Evolutionary conservation across 2,113 vertebrate species (phyloP).

Genomic region (Rhabdornis inornatus): DNA sequence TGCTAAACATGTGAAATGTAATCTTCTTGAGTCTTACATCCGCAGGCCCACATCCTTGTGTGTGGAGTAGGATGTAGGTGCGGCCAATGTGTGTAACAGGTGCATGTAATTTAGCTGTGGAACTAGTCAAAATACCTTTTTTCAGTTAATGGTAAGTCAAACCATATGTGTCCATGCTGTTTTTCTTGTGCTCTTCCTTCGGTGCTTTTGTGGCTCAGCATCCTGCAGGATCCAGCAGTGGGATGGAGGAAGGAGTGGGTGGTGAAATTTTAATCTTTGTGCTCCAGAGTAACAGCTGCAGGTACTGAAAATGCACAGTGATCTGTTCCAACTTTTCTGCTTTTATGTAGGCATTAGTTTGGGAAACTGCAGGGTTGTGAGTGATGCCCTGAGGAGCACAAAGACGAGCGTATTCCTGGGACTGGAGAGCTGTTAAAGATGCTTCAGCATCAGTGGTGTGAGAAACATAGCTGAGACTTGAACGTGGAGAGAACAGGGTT

Average conservation of each 20-base stretch:
- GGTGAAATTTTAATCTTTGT: constrained; percentile 15
- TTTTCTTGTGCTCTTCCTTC: neutral
- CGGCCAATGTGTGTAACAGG: constrained; percentile 65
- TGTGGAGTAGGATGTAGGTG: constrained; percentile 37
- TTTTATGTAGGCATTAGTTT: neutral
- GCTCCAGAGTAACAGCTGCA: constrained; percentile 48
- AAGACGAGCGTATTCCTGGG: neutral
- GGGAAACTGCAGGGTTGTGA: constrained; percentile 3
- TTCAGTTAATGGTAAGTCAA: constrained; percentile 70
- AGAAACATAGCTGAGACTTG: neutral
- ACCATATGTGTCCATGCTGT: constrained; percentile 58
- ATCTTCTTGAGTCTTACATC: constrained; percentile 1
- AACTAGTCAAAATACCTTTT: constrained; percentile 69
- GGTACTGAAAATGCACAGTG: neutral
- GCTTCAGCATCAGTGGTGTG: neutral
- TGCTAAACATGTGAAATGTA: constrained; percentile 54
- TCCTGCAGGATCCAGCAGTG: neutral
- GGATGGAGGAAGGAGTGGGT: neutral
- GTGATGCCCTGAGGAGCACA: neutral
- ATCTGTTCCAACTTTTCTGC: neutral
- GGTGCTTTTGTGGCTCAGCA: neutral
- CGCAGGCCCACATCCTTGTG: neutral
- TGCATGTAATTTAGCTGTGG: constrained; percentile 66
- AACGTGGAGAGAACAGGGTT: neutral
- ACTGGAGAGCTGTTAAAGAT: neutral